Base-by-base conservation (phyloP, 2,888 invertebrate genomes). In the Philhelius pedissequus region DNA sequence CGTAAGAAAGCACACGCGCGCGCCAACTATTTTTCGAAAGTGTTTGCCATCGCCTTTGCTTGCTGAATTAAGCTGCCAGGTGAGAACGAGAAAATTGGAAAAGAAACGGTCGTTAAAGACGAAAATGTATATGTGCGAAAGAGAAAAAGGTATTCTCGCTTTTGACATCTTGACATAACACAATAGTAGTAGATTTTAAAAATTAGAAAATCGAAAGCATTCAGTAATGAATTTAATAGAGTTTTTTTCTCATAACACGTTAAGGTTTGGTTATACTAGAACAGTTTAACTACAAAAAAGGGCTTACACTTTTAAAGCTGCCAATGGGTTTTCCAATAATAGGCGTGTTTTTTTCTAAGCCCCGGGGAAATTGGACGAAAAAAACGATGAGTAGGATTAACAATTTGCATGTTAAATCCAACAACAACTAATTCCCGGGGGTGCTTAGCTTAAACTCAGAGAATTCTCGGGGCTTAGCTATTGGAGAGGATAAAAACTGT, bases 11-110 rank as follows among this genome's bases (percentile, higher is more conserved):
- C 71, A 76, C 80, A 84, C 80, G 71, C 84, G 84, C 84, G 84
- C 84, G 84, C 84, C 68, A 84, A 84, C 71, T 80, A 52, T 80
- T 43, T 60, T 62, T 80, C 52, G 60, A 71, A 84, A 80, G 62
- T 84, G 80, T 84, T 84, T 79, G 76, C 35, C 56, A n/a, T 48
- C 7, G 48, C 22, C 13, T 45, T 40, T 18, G 15, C 8, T 9
- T 11, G 15, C 20, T 30, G 48, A n/a, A n/a, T n/a, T n/a, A n/a
- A n/a, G n/a, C 5, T 32, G 30, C 3, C 3, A 11, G 15, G 43
- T 8, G 68, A 66, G 84, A 79, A 79, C 5, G 69, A 83, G 75
- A 27, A 66, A 54, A 32, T 54, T 73, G 70, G 40, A 43, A 75
- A 68, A 60, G n/a, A 52, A 81, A 71, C 75, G 74, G 80, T 43